Evolutionary conservation across 2,888 invertebrate genomes (phyloP), one percentile per base, ranked within the genome.

Genomic region (Dyspetes luteomarginatus): DNA sequence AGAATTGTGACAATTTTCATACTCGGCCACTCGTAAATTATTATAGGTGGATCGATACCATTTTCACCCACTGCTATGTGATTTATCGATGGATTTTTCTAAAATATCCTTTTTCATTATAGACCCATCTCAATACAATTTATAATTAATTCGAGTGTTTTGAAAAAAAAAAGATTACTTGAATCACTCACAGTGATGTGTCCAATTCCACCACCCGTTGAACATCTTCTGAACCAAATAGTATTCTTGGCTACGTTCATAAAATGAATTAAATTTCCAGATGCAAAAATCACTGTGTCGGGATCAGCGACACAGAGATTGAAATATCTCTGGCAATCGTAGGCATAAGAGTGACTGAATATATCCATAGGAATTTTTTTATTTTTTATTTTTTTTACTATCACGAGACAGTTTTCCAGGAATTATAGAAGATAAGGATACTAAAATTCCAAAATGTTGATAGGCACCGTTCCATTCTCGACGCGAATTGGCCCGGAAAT

Each of bases 51-150:
- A 4, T 94, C 92, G 0, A 89, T 88, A 0, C 95, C 96, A 91
- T 96, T 96, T 92, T 98, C 98, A 0, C 95, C 98, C n/a, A 98
- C 94, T 0, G 97, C 97, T 87, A 98, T 94, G 82, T 96, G 95
- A 78, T 93, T 92, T 83, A 92, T 93, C 12, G 90, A 93, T 19
- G 95, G 95, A 91, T 95, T 95, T 93, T 94, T 95, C 94, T 95
- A 84, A 43, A n/a, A 68, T 41, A 74, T 3, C 9, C 26, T 5
- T 50, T 77, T 62, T 62, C 60, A 36, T 82, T 78, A 56, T 19
- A 48, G n/a, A 12, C 19, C 17, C 64, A 60, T 43, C 7, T 41
- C 7, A 41, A 60, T 60, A 30, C 45, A 28, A 65, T 48, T 43
- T 17, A 9, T 4, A 43, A 41, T 24, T 22, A 30, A 58, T 69